Percentiles rank a stretch among this genome's conserved stretches.
Evolutionary conservation across 2,113 vertebrate species (phyloP).

Genomic region (Irena cyanogastra): DNA sequence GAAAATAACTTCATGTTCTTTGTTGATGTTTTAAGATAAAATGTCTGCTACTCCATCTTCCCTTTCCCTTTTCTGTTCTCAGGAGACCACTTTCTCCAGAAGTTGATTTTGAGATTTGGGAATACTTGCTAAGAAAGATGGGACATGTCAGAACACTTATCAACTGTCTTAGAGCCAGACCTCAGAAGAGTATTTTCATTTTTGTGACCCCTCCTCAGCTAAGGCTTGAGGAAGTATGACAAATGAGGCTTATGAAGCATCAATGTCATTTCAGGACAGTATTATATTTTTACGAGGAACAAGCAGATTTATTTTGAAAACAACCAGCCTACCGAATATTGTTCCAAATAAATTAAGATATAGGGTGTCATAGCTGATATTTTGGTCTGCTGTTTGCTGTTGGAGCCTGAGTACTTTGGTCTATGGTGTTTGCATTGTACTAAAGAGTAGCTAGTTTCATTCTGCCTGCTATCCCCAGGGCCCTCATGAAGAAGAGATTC

Average conservation of each 20-base stretch:
- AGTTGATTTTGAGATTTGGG: not conserved
- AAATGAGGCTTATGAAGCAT: not conserved
- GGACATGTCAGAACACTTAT: not conserved
- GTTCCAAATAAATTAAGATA: not conserved
- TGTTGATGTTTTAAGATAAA: not conserved
- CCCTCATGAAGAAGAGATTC: conserved; percentile 2
- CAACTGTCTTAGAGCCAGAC: not conserved
- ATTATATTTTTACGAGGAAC: not conserved
- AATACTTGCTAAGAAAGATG: not conserved
- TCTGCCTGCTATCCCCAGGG: not conserved
- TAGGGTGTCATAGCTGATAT: not conserved
- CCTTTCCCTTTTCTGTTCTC: conserved; percentile 25
- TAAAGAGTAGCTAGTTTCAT: not conserved
- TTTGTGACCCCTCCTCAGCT: not conserved
- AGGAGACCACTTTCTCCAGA: conserved; percentile 1
- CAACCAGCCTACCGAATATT: not conserved
- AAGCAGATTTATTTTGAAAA: not conserved
- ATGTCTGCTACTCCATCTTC: conserved; percentile 6
- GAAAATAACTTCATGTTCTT: conserved; percentile 13
- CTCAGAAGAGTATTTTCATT: not conserved
- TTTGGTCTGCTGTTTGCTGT: not conserved
- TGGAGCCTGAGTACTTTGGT: not conserved
- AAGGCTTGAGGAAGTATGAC: not conserved
- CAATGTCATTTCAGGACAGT: not conserved
- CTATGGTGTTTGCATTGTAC: not conserved